Base-by-base conservation (phyloP, 2,888 invertebrate species). In the Rosalia funebris region DNA sequence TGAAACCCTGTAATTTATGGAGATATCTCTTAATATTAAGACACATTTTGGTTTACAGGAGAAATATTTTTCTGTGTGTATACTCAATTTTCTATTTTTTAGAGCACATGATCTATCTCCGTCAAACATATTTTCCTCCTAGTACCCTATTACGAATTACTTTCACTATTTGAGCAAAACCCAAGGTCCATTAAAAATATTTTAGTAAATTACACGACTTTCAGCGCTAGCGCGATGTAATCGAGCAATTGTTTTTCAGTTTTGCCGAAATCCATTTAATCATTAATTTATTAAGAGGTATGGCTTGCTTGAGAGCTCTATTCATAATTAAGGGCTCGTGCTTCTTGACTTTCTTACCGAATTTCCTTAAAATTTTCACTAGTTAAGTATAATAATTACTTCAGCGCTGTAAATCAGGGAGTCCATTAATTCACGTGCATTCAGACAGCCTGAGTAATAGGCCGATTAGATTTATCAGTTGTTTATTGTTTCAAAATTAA, bases 211-310 rank as follows among this genome's bases (percentile, higher is more conserved):
- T 39, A 50, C 37, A 39, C 25, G 11, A 37, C 19, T 36, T 19
- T 20, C 36, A 48, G 25, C 50, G 17, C 19, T 50, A 7, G 25
- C 5, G 19, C 36, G 20, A 48, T 48, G 36, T 37, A 48, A 16
- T 20, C 19, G 12, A 17, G 17, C 48, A 19, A 19, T 50, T 39
- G 50, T 50, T 50, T 50, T 50, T 39, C 37, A 50, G 14, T 50
- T 50, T 50, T 15, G 25, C 25, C n/a, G 25, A 20, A 50, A 39
- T 39, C 39, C 50, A 41, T 50, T 50, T 25, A 39, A 19, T 39
- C 50, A 50, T 50, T 50, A 39, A 50, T 50, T 34, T 34, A 34
- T 34, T 39, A 45, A 50, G 39, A 41, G 37, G 20, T 50, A 39
- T 31, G 50, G 39, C 25, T 41, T 20, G 25, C 20, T 39, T 15